Evolutionary conservation across 2,113 vertebrate genomes (phyloP).

Genomic region (Jaculus jaculus): DNA sequence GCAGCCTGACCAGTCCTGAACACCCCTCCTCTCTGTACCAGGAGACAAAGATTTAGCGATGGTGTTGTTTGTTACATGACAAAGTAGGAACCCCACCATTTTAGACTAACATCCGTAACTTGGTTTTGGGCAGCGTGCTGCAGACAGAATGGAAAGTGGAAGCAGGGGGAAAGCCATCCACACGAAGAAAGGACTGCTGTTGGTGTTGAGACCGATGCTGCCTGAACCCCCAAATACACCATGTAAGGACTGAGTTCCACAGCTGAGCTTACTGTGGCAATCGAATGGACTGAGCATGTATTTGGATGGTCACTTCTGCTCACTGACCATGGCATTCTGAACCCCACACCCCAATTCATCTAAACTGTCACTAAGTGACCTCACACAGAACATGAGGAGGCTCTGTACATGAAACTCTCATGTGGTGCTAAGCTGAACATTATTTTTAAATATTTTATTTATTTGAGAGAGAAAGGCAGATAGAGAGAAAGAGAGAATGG

Average conservation of each 20-base stretch:
- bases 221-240: background rate
- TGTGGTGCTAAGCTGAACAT: background rate
- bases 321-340: background rate
- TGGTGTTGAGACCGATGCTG: background rate
- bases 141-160: background rate
- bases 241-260: slow-evolving; percentile 15
- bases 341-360: background rate
- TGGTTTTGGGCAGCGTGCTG: background rate
- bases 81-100: background rate
- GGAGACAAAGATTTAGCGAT: background rate
- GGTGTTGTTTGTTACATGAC: background rate
- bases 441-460: background rate
- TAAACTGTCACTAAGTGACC: background rate
- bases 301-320: background rate
- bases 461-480: too few species aligned
- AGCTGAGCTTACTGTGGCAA: background rate
- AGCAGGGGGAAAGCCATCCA: background rate
- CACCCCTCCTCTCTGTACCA: background rate
- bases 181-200: background rate
- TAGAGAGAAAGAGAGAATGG: too few species aligned
- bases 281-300: background rate
- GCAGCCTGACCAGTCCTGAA: background rate
- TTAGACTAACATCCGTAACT: background rate
- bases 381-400: background rate
- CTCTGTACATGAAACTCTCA: background rate